A percentile compares a stretch with the other conserved stretches of the same genome.
These are phyloP conservation scores for Pantherophis guttatus DNA, from an alignment of 2,113 vertebrate species.

Conservation along the genomic window DNA sequence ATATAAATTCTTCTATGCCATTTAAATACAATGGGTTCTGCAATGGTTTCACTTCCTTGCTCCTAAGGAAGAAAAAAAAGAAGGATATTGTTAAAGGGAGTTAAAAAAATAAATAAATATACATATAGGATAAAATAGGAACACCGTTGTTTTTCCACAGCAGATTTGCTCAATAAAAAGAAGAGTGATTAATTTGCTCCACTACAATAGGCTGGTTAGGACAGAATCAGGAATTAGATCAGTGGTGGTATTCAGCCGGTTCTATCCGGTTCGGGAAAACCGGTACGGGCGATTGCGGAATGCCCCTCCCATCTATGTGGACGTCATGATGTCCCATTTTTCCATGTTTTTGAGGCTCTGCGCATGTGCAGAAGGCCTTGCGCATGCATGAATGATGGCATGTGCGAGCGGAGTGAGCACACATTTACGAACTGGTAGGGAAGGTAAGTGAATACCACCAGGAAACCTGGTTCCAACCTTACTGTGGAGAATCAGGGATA, in stretches of 20 bases:
- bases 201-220: not conserved
- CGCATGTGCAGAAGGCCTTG: too few relatives aligned
- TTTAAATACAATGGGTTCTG: not conserved
- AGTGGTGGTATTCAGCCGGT: not conserved
- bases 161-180: not conserved
- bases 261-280: too few relatives aligned
- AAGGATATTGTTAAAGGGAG: not conserved
- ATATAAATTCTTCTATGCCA: not conserved
- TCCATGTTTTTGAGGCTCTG: too few relatives aligned
- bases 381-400: too few relatives aligned
- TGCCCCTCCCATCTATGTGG: too few relatives aligned
- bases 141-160: not conserved
- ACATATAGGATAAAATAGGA: not conserved
- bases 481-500: not conserved
- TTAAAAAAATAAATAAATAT: not conserved
- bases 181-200: not conserved
- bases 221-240: not conserved
- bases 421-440: too few relatives aligned
- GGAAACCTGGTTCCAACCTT: not conserved
- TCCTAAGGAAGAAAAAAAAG: not conserved
- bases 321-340: too few relatives aligned
- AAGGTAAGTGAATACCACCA: not conserved
- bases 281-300: too few relatives aligned
- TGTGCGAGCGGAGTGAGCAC: too few relatives aligned
- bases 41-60: not conserved